Base-by-base conservation (phyloP, 2,113 vertebrate species). In the Mormyrus iriodes region DNA sequence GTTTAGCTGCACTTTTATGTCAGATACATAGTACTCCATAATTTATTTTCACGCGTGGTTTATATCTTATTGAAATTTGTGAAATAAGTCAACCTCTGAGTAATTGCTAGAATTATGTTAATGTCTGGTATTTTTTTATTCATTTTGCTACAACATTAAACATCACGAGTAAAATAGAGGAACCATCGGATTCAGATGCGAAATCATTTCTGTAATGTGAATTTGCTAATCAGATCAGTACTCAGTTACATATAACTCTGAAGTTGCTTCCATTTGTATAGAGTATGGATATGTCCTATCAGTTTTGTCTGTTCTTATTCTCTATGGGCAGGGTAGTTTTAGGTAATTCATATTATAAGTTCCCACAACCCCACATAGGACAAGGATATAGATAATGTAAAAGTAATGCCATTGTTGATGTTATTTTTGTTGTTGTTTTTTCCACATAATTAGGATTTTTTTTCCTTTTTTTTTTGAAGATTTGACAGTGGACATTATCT, bases 401-500 rank as follows among this genome's bases (percentile, higher is more conserved):
- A 24, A n/a, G 73, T 19, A 42, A 79, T 79, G 69, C 73, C 35
- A 42, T 35, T 19, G 4, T 39, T 84, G 19, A 49, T 44, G 44
- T 8, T 44, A 49, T 42, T 82, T 35, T 82, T 44, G 44, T 42
- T 12, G 69, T 53, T 35, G 48, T 85, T n/a, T 17, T 27, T 53
- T 51, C 27, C 27, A 10, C 6, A n/a, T 86, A 52, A 17, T 87
- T 35, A 10, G 21, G 35, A 24, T 44, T 9, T 42, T 61, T 61
- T 69, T 1, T 76, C 24, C 27, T 2, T 86, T 86, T 19, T 44
- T n/a, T 51, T 27, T 76, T 46, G 31, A 73, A 88, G 88, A 42
- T 82, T 46, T 88, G 48, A 61, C 55, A 39, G 51, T 69, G 61
- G n/a, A 44, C 31, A 49, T 21, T 87, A 46, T 48, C 87, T 89